Conservation (phyloP, 2,113 vertebrate genomes). For the Bettongia penicillata region DNA sequence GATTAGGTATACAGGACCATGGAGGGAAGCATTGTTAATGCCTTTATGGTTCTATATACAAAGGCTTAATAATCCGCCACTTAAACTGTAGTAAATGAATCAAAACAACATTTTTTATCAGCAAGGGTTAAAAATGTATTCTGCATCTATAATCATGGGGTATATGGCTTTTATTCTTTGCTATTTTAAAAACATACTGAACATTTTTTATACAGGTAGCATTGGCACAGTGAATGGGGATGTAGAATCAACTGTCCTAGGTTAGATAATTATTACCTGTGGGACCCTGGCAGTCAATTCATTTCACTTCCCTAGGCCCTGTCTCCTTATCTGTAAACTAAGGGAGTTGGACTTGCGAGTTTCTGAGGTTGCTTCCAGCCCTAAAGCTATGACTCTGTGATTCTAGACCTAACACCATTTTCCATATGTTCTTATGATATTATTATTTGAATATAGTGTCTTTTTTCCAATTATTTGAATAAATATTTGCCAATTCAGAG, state of each 20-base stretch:
- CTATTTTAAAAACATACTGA: conserved; percentile 44
- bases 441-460: conserved; percentile 19
- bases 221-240: neutral
- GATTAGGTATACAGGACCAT: neutral
- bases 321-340: neutral
- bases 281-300: neutral
- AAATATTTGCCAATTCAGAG: conserved; percentile 23
- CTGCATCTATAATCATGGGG: conserved; percentile 42
- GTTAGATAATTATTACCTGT: neutral
- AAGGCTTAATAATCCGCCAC: conserved; percentile 6
- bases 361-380: neutral
- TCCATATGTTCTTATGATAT: neutral
- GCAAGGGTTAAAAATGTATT: conserved; percentile 22
- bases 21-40: neutral
- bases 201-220: conserved; percentile 13
- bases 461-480: conserved; percentile 41
- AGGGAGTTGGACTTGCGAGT: neutral
- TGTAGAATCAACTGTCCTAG: neutral
- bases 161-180: conserved; percentile 18
- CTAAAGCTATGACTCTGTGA: neutral
- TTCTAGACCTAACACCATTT: neutral
- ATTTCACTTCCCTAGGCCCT: neutral
- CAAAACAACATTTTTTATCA: neutral
- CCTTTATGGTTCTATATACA: conserved; percentile 17
- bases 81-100: conserved; percentile 8